A percentile compares a stretch with the other conserved stretches of the same genome.
Conservation (phyloP, 1,140 invertebrate genomes). For the Bilobella aurantiaca region DNA sequence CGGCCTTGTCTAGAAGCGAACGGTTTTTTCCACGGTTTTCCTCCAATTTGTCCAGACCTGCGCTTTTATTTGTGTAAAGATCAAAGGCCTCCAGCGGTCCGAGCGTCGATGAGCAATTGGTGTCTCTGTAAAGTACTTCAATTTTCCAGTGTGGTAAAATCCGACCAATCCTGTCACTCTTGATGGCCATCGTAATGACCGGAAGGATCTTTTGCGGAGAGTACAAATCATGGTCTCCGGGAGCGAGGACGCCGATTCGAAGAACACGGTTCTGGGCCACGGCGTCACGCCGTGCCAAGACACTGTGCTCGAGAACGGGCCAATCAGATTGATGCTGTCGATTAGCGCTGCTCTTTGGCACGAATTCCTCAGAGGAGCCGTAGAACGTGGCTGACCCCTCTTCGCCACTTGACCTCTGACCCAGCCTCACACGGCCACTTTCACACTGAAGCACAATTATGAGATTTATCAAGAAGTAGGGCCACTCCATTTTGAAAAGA, state of each 20-base stretch:
- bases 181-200: slow-evolving; percentile 60
- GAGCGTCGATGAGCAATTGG: slow-evolving; percentile 63
- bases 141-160: slow-evolving; percentile 56
- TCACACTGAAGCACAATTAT: neutral
- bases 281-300: neutral
- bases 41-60: slow-evolving; percentile 43
- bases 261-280: slow-evolving; percentile 31
- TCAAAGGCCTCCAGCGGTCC: slow-evolving; percentile 69
- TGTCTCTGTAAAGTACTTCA: slow-evolving; percentile 57
- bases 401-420: neutral
- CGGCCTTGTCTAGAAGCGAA: neutral
- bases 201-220: slow-evolving; percentile 60
- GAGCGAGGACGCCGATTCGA: slow-evolving; percentile 57
- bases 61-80: slow-evolving; percentile 55
- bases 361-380: too few relatives aligned
- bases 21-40: neutral
- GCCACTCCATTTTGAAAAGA: neutral
- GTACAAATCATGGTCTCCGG: slow-evolving; percentile 51
- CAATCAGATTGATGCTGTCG: too few relatives aligned
- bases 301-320: slow-evolving; percentile 4
- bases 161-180: slow-evolving; percentile 47
- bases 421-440: neutral
- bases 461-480: neutral
- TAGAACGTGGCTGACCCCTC: too few relatives aligned
- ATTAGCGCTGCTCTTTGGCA: too few relatives aligned